phyloP scores from a whole-genome alignment of 1,140 invertebrate genomes.

The Drosophila ercepeae region DNA sequence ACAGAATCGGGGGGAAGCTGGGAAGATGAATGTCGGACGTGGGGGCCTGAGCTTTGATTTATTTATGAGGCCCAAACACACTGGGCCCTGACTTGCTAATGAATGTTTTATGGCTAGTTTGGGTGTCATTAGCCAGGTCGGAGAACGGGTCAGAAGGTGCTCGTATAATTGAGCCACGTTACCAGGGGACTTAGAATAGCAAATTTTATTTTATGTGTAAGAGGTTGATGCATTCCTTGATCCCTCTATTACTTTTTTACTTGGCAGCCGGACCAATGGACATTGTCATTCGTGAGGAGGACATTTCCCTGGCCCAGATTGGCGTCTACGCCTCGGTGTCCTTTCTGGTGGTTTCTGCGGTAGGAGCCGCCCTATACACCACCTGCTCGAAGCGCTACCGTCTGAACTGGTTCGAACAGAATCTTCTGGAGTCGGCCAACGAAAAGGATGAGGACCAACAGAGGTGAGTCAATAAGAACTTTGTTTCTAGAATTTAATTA shows the following conservation, averaged over 20 bases:
- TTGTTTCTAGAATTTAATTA: neutral
- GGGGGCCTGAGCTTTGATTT: slow-evolving; percentile 45
- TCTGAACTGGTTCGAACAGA: slow-evolving; percentile 86
- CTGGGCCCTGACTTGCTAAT: slow-evolving; percentile 46
- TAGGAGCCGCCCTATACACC: slow-evolving; percentile 84
- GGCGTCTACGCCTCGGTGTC: slow-evolving; percentile 79
- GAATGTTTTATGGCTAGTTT: slow-evolving; percentile 66
- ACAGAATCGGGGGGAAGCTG: no score
- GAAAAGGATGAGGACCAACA: slow-evolving; percentile 80
- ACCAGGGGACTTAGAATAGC: neutral
- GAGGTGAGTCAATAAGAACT: slow-evolving; percentile 48
- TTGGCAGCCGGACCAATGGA: slow-evolving; percentile 56
- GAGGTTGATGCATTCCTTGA: neutral
- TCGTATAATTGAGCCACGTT: slow-evolving; percentile 31
- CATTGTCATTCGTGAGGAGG: slow-evolving; percentile 78
- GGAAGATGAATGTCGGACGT: slow-evolving; percentile 10
- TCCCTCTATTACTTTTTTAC: neutral
- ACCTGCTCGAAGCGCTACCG: slow-evolving; percentile 84
- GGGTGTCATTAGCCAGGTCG: slow-evolving; percentile 42
- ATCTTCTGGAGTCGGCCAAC: slow-evolving; percentile 84
- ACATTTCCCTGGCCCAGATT: slow-evolving; percentile 79
- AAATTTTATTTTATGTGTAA: neutral
- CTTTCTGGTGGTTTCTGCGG: slow-evolving; percentile 77
- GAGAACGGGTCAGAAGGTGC: slow-evolving; percentile 19
- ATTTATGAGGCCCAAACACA: slow-evolving; percentile 50